A percentile compares a stretch with the other conserved stretches of the same genome.
These are phyloP conservation scores for Pteronura brasiliensis DNA, from an alignment of 2,113 vertebrate genomes.

Conservation along the genomic window DNA sequence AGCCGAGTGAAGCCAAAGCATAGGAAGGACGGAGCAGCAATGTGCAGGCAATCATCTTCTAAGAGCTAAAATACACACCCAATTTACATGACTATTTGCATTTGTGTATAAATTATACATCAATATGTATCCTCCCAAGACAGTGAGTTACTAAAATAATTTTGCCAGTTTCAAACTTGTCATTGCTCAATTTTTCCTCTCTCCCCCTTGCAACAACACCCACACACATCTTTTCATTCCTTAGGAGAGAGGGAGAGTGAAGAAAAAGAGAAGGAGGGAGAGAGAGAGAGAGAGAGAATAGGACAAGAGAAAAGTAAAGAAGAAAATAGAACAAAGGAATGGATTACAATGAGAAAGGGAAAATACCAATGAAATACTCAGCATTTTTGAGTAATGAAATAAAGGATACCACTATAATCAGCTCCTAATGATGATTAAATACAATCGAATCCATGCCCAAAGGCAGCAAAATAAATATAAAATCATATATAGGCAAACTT, in stretches of 20 bases:
- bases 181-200: slow-evolving; percentile 75
- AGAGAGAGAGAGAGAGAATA: background rate
- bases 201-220: slow-evolving; percentile 52
- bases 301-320: background rate
- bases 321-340: slow-evolving; percentile 21
- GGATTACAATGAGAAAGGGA: slow-evolving; percentile 3
- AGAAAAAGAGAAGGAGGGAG: background rate
- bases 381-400: background rate
- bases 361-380: background rate
- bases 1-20: background rate
- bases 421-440: background rate
- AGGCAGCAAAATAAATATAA: slow-evolving; percentile 32
- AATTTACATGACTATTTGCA: slow-evolving; percentile 76
- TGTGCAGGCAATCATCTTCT: slow-evolving; percentile 56
- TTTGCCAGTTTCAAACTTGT: slow-evolving; percentile 73
- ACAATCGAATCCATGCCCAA: background rate
- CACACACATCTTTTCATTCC: slow-evolving; percentile 55
- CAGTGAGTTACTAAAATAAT: slow-evolving; percentile 76
- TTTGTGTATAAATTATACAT: slow-evolving; percentile 78
- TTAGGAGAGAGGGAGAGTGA: background rate
- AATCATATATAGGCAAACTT: background rate
- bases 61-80: slow-evolving; percentile 66
- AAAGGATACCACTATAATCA: background rate
- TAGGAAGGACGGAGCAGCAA: background rate
- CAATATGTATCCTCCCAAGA: slow-evolving; percentile 74